Evolutionary conservation across 2,797 vertebrate species (phyloP).

Genomic region (Staurois parvus): DNA sequence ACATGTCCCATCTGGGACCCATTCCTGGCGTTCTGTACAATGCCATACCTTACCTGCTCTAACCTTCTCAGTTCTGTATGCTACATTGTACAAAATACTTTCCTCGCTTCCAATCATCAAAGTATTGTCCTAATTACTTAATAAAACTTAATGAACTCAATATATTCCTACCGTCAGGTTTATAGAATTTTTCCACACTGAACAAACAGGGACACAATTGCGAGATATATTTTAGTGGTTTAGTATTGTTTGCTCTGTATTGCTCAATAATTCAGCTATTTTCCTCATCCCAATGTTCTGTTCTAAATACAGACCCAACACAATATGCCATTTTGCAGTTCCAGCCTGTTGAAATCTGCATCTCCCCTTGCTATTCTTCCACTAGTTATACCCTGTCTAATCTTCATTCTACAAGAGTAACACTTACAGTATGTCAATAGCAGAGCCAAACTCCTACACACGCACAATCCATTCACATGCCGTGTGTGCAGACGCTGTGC

Average conservation of each 20-base stretch:
- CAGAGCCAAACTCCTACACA: conserved; percentile 11
- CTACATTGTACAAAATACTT: no score
- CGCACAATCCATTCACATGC: conserved; percentile 25
- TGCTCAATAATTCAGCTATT: not conserved
- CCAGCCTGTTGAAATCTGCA: conserved; percentile 7
- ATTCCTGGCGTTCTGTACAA: no score
- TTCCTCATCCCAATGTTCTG: not conserved
- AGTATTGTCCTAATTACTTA: no score
- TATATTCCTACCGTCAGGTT: no score
- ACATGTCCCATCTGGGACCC: no score
- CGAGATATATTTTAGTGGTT: not conserved
- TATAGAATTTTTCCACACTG: no score
- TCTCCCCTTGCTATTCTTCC: not conserved
- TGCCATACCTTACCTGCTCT: no score
- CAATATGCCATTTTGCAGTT: not conserved
- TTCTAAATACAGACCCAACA: conserved; percentile 5
- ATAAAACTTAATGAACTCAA: no score
- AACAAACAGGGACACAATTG: no score
- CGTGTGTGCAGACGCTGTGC: conserved; percentile 10
- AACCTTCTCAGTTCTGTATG: no score
- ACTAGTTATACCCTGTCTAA: conserved; percentile 15
- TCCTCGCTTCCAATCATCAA: no score
- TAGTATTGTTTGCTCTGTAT: not conserved
- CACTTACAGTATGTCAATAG: conserved; percentile 35
- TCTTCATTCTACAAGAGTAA: conserved; percentile 21